Percentiles rank a stretch among this genome's conserved stretches.
Conservation (phyloP, 2,888 invertebrate species). For the Amiota communis region DNA sequence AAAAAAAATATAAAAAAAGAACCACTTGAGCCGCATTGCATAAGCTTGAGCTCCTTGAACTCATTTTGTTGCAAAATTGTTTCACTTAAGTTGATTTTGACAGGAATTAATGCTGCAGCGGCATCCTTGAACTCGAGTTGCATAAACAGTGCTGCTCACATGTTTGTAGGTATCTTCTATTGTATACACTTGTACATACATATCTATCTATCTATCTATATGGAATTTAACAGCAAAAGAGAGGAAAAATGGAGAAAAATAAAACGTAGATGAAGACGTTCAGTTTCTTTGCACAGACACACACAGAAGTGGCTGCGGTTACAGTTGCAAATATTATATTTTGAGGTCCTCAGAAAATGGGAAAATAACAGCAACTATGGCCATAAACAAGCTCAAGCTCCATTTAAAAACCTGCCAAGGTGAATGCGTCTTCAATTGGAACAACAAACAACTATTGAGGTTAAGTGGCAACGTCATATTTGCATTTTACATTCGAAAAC, state of each 20-base stretch:
- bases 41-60: constrained; percentile 18
- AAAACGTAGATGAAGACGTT: not conserved
- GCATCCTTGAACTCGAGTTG: constrained; percentile 21
- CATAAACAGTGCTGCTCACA: constrained; percentile 14
- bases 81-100: constrained; percentile 24
- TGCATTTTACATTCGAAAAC: too few species aligned
- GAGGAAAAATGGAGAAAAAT: not conserved
- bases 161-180: too few species aligned
- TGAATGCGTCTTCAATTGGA: not conserved
- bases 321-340: not conserved
- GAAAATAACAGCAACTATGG: not conserved
- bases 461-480: too few species aligned
- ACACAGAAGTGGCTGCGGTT: not conserved
- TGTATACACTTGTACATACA: not conserved
- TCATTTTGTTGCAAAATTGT: constrained; percentile 25
- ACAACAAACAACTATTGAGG: too few species aligned
- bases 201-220: not conserved
- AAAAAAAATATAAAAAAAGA: not conserved
- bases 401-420: constrained; percentile 21
- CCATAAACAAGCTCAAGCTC: constrained; percentile 7
- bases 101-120: constrained; percentile 24
- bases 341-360: not conserved
- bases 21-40: constrained; percentile 13
- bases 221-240: not conserved
- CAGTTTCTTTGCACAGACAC: not conserved